phyloP scores from a whole-genome alignment of 1,140 invertebrate species.

The Drosophila dunni region DNA sequence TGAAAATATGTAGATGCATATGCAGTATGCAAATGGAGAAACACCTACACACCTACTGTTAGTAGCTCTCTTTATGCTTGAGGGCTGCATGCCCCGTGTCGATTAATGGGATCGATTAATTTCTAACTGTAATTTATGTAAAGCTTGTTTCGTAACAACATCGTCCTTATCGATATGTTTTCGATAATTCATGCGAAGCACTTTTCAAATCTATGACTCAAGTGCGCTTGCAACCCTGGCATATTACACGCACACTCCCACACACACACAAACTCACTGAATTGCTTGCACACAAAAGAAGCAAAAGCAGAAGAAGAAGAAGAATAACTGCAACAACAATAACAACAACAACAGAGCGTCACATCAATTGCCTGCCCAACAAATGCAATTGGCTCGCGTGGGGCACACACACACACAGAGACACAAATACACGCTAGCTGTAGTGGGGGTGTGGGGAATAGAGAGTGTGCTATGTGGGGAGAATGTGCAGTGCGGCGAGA shows the following conservation, averaged over 20 bases:
- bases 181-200: slow-evolving; percentile 9
- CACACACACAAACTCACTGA: slow-evolving; percentile 10
- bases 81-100: slow-evolving; percentile 6
- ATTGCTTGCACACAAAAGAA: not conserved
- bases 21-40: slow-evolving; percentile 21
- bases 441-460: not conserved
- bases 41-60: slow-evolving; percentile 12
- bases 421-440: slow-evolving; percentile 1
- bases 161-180: not conserved
- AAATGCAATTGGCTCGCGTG: slow-evolving; percentile 49
- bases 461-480: not conserved
- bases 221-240: slow-evolving; percentile 34
- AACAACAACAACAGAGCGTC: slow-evolving; percentile 5
- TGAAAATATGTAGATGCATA: slow-evolving; percentile 10
- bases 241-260: slow-evolving; percentile 17
- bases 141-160: not conserved
- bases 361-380: slow-evolving; percentile 48
- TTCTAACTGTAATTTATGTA: too few relatives aligned
- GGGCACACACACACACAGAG: slow-evolving; percentile 9
- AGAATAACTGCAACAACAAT: slow-evolving; percentile 21
- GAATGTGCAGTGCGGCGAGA: not conserved
- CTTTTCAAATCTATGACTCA: slow-evolving; percentile 6
- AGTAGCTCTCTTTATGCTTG: slow-evolving; percentile 13
- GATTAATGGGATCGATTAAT: not conserved
- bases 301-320: slow-evolving; percentile 11